Evolutionary conservation across 2,113 vertebrate species (phyloP).

Genomic region (Ophiodon elongatus): DNA sequence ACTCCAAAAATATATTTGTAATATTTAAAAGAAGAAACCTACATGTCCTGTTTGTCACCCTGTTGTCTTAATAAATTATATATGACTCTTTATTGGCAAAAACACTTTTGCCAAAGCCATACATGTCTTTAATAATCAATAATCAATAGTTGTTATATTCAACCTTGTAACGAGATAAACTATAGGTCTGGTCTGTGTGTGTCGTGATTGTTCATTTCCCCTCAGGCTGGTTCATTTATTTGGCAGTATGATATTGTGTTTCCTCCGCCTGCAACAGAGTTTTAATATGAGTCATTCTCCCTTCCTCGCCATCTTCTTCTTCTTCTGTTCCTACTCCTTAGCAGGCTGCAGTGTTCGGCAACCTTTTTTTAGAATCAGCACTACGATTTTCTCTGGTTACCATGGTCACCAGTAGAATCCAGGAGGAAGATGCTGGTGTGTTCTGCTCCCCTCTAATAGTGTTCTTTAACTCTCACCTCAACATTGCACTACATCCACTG

Average conservation of each 20-base stretch:
- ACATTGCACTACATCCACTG: background rate
- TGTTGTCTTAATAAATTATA: background rate
- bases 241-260: background rate
- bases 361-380: constrained; percentile 47
- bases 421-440: constrained; percentile 24
- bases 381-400: constrained; percentile 43
- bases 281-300: constrained; percentile 34
- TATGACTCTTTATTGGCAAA: too few species aligned
- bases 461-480: background rate
- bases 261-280: constrained; percentile 24
- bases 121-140: too few species aligned
- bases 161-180: constrained; percentile 1
- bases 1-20: too few species aligned
- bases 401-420: constrained; percentile 58
- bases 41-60: background rate
- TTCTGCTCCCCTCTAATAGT: constrained; percentile 21
- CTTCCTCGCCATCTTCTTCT: constrained; percentile 6
- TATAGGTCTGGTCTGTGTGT: background rate
- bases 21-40: too few species aligned
- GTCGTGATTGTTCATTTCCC: background rate
- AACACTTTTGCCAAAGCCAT: too few species aligned
- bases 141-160: background rate
- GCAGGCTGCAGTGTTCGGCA: constrained; percentile 30
- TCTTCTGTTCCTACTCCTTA: constrained; percentile 12
- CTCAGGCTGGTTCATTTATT: constrained; percentile 15